phyloP scores from a whole-genome alignment of 2,888 invertebrate species.

The Acronicta aceris region DNA sequence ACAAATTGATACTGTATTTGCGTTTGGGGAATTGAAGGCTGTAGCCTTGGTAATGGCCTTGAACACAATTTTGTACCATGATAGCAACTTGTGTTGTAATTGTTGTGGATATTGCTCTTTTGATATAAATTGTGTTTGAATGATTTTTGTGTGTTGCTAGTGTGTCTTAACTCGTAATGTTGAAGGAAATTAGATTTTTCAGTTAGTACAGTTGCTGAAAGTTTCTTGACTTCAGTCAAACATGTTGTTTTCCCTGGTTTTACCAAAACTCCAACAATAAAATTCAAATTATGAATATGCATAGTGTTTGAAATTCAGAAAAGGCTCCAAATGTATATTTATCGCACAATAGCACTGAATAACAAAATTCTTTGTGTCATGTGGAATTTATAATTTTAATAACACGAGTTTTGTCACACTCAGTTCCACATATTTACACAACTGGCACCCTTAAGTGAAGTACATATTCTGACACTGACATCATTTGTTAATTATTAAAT shows the following conservation, averaged over 20 bases:
- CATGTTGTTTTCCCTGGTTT: conserved; percentile 23
- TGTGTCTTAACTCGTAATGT: no score
- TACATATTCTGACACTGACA: conserved; percentile 72
- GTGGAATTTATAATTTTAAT: conserved; percentile 17
- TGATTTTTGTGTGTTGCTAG: conserved; percentile 17
- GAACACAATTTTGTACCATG: conserved; percentile 34
- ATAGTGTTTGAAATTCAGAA: conserved; percentile 14
- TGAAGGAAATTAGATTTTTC: background rate
- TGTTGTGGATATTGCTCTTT: conserved; percentile 32
- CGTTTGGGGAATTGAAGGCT: conserved; percentile 40
- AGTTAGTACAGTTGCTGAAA: background rate
- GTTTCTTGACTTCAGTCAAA: conserved; percentile 2
- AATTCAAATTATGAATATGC: conserved; percentile 26
- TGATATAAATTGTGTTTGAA: conserved; percentile 23
- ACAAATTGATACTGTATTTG: conserved; percentile 31
- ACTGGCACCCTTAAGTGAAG: conserved; percentile 62
- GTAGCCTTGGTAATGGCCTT: conserved; percentile 54
- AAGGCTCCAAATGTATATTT: conserved; percentile 12
- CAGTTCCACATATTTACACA: conserved; percentile 69
- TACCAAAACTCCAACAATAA: conserved; percentile 12
- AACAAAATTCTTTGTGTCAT: conserved; percentile 29
- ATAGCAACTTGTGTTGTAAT: conserved; percentile 21
- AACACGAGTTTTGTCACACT: conserved; percentile 27
- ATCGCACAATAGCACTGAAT: conserved; percentile 19
- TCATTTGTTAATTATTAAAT: conserved; percentile 63